Evolutionary conservation across 2,797 vertebrate genomes (phyloP).

Genomic region (Pangasius larnaudii): DNA sequence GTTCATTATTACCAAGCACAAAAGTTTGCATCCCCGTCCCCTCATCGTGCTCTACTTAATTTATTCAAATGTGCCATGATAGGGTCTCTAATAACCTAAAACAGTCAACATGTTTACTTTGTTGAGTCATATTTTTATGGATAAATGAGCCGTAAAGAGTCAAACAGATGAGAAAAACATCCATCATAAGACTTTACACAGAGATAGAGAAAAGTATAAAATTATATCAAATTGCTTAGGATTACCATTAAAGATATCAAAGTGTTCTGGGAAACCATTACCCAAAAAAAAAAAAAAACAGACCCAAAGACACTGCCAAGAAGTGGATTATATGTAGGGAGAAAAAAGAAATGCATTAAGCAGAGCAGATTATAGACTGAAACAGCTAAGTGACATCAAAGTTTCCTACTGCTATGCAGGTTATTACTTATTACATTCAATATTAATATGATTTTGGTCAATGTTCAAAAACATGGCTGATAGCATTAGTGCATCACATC

Average conservation of each 20-base stretch:
- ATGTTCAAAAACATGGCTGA: background rate
- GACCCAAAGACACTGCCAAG: background rate
- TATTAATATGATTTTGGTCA: background rate
- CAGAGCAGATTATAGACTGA: background rate
- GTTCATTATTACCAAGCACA: background rate
- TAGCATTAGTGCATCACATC: background rate
- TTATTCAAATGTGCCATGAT: background rate
- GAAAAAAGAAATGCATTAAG: background rate
- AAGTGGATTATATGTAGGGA: background rate
- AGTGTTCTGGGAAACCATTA: background rate
- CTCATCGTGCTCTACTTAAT: background rate
- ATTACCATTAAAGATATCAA: background rate
- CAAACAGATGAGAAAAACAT: background rate
- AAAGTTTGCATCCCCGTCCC: background rate
- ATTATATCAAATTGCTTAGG: background rate
- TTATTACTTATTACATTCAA: background rate
- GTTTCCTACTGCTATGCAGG: background rate
- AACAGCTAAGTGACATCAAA: background rate
- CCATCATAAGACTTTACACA: background rate
- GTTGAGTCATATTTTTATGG: background rate
- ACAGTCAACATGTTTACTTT: background rate
- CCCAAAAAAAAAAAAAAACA: background rate
- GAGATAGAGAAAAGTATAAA: background rate
- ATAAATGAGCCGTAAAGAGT: background rate
- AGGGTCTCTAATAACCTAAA: background rate